Base-by-base conservation (phyloP, 2,888 invertebrate genomes). In the Eupithecia inturbata region DNA sequence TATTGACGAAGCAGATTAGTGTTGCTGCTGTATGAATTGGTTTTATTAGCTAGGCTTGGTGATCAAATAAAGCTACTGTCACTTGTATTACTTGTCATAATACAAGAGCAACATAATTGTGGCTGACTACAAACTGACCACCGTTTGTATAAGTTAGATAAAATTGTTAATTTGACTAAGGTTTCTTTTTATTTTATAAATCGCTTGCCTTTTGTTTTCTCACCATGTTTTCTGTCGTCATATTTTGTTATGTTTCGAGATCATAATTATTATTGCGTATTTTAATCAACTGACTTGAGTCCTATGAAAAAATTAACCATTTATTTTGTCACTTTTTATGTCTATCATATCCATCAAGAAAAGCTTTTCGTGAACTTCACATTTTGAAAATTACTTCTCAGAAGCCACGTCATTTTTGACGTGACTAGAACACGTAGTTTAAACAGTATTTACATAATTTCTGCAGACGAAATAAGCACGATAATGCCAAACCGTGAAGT, bases 1-100 rank as follows among this genome's bases (percentile, higher is more conserved):
- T 63, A 67, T 41, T 68, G 68, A 49, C 53, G 53, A 33, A 53
- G 22, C n/a, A 33, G 22, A 36, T 64, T 64, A 64, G 22, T 64
- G 36, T 36, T 62, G 62, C 19, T 31, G 31, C 62, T 62, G 31
- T 62, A 62, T 62, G 62, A 31, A 62, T 31, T 19, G 31, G 16
- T 31, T 31, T 31, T 62, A 62, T 62, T 57, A 26, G 62, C 1
- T 31, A 31, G 28, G 28, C 31, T 31, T 19, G 62, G 62, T 28
- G 31, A 62, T 31, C 62, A 57, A 26, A 57, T 26, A 26, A 57
- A 57, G 1, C 62, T 62, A 62, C 31, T 31, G 31, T 62, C 26
- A 57, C 26, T 57, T 57, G 14, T 26, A 26, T 57, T 53, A 1
- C 14, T 22, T 14, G 26, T 26, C 57, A 26, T 53, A 9, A 12